These are phyloP conservation scores for Cuniculus paca DNA, from an alignment of 2,797 vertebrate species.

Conservation along the genomic window DNA sequence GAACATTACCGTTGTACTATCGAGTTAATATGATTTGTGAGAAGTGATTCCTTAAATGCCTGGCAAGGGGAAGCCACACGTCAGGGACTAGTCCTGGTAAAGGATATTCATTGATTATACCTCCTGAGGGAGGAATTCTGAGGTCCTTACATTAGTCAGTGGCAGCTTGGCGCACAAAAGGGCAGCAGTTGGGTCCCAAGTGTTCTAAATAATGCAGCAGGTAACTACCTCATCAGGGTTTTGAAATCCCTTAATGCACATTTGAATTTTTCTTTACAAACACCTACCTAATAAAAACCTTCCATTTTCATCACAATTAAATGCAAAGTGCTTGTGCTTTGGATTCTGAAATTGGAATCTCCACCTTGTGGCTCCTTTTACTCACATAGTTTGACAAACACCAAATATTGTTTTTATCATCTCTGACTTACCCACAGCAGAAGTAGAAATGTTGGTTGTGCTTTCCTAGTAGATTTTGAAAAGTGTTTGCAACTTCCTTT, in stretches of 20 bases:
- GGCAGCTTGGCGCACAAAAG: slow-evolving; percentile 56
- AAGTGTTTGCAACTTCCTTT: slow-evolving; percentile 37
- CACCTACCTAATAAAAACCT: slow-evolving; percentile 73
- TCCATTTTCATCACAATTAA: slow-evolving; percentile 60
- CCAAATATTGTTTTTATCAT: background rate
- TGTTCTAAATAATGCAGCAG: slow-evolving; percentile 77
- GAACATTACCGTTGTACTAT: background rate
- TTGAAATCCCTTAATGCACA: slow-evolving; percentile 71
- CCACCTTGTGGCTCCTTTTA: background rate
- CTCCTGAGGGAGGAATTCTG: slow-evolving; percentile 66
- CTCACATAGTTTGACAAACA: background rate
- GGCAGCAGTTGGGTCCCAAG: slow-evolving; percentile 55
- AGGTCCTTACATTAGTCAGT: slow-evolving; percentile 58
- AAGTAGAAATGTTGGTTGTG: background rate
- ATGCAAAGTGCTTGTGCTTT: slow-evolving; percentile 31
- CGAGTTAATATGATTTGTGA: slow-evolving; percentile 59
- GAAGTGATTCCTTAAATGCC: slow-evolving; percentile 27
- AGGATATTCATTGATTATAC: slow-evolving; percentile 65
- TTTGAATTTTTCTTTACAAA: slow-evolving; percentile 76
- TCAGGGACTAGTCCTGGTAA: slow-evolving; percentile 54
- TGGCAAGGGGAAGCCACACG: background rate
- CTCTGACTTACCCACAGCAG: background rate
- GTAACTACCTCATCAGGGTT: slow-evolving; percentile 68
- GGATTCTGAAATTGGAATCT: slow-evolving; percentile 18
- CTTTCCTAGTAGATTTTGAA: background rate